Conservation (phyloP, 2,797 vertebrate species). For the Eremophila alpestris region DNA sequence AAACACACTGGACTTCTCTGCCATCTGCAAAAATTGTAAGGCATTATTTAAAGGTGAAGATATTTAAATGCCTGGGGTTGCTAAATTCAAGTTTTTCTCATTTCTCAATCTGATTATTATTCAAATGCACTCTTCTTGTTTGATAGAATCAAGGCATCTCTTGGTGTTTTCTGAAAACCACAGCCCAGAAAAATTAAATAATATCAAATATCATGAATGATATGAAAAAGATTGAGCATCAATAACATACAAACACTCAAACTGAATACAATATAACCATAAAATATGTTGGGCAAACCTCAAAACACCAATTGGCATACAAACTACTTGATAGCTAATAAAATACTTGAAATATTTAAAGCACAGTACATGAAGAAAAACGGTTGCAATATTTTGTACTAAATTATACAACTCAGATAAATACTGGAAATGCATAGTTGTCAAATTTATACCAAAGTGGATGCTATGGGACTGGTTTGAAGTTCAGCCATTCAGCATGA, state of each 20-base stretch:
- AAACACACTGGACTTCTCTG: neutral
- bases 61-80: neutral
- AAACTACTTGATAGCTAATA: neutral
- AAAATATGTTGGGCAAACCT: neutral
- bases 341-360: conserved; percentile 1
- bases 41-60: neutral
- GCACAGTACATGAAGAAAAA: neutral
- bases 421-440: neutral
- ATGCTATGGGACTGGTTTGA: conserved; percentile 10
- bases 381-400: neutral
- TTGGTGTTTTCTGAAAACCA: neutral
- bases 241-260: neutral
- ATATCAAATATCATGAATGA: neutral
- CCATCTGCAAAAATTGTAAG: neutral
- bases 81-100: neutral
- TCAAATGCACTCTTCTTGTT: neutral
- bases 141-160: neutral
- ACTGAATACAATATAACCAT: neutral
- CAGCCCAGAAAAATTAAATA: neutral
- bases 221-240: neutral
- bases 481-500: conserved; percentile 17
- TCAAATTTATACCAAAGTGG: conserved; percentile 20
- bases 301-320: neutral
- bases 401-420: conserved; percentile 29
- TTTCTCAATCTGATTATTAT: neutral